phyloP scores from a whole-genome alignment of 2,888 invertebrate genomes.

The Bugulina stolonifera region DNA sequence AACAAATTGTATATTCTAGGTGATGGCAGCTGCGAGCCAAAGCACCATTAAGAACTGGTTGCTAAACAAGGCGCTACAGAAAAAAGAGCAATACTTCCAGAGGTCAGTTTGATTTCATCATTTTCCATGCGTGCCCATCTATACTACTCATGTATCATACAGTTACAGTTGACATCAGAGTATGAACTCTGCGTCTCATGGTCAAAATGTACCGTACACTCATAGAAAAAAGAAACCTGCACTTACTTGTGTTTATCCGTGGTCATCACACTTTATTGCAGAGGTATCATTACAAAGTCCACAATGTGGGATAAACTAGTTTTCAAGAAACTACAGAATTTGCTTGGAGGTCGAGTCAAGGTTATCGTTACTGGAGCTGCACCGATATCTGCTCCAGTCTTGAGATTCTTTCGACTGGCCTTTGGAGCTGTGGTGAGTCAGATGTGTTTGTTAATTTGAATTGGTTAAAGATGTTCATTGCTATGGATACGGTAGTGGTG shows the following conservation, averaged over 20 bases:
- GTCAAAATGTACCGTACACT: too few species aligned
- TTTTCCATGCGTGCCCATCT: too few species aligned
- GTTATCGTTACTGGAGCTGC: constrained; percentile 93
- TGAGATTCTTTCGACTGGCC: constrained; percentile 46
- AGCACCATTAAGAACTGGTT: constrained; percentile 72
- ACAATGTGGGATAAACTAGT: constrained; percentile 88
- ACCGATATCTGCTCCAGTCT: constrained; percentile 82
- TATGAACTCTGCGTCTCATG: too few species aligned
- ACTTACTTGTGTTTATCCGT: too few species aligned
- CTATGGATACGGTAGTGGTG: too few species aligned
- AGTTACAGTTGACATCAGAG: too few species aligned
- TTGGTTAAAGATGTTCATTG: too few species aligned
- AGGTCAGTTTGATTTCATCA: constrained; percentile 54
- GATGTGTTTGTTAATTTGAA: too few species aligned
- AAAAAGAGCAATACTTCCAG: constrained; percentile 80
- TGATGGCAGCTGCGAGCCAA: constrained; percentile 37
- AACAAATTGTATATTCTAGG: constrained; percentile 32
- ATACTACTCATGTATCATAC: too few species aligned
- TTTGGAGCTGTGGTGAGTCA: constrained; percentile 45
- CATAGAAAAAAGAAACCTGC: too few species aligned
- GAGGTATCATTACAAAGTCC: constrained; percentile 78
- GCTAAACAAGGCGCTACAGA: constrained; percentile 79
- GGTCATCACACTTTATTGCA: too few species aligned
- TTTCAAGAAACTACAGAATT: constrained; percentile 84
- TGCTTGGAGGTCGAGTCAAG: constrained; percentile 82